Evolutionary conservation across 2,113 vertebrate species (phyloP).

Genomic region (Mesocricetus auratus): DNA sequence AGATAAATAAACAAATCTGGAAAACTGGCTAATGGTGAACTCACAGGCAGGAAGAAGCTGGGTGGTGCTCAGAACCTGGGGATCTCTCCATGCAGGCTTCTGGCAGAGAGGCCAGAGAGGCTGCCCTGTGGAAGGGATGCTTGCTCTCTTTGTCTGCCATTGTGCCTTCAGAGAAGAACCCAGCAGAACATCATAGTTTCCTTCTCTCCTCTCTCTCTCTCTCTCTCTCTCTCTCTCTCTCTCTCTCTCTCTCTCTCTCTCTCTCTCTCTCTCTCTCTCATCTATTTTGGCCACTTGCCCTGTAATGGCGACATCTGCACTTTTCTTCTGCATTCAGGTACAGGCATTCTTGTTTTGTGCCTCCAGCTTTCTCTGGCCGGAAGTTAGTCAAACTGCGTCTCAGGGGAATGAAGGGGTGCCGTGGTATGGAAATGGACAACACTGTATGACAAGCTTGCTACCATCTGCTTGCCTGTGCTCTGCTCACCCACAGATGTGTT

Average conservation of each 20-base stretch:
- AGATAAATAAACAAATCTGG: background rate
- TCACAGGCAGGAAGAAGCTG: background rate
- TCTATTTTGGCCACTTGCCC: background rate
- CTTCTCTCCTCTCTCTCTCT: background rate
- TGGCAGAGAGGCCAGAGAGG: background rate
- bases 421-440: too few relatives aligned
- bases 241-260: background rate
- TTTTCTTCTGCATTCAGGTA: constrained; percentile 25
- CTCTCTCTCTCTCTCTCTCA: too few relatives aligned
- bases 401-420: background rate
- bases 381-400: background rate
- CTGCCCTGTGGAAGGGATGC: background rate
- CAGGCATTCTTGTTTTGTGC: background rate
- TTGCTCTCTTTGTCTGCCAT: too few relatives aligned
- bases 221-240: too few relatives aligned
- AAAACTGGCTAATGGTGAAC: background rate
- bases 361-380: background rate
- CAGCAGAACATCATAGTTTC: background rate
- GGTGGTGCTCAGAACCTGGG: background rate
- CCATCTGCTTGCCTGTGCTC: background rate
- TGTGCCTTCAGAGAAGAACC: background rate
- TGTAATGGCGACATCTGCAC: background rate
- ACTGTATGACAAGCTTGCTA: too few relatives aligned
- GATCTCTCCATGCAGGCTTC: background rate
- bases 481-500: constrained; percentile 1